Evolutionary conservation across 1,140 invertebrate species (phyloP).

Genomic region (Megalopta genalis): DNA sequence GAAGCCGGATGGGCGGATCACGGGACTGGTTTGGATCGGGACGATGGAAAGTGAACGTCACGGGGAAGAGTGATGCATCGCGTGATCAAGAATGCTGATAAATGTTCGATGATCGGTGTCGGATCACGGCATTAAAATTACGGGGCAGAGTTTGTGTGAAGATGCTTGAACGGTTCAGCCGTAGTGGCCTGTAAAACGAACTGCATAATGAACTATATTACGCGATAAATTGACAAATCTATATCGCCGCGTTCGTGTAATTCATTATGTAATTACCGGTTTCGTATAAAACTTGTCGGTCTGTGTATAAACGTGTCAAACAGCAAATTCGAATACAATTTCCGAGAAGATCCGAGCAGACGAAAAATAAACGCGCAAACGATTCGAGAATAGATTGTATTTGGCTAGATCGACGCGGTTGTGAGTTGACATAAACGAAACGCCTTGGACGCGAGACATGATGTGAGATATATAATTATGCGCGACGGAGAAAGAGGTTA

Average conservation of each 20-base stretch:
- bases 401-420: too few species aligned
- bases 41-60: constrained; percentile 34
- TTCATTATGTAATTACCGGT: too few species aligned
- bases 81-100: neutral
- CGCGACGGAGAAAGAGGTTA: neutral
- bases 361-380: too few species aligned
- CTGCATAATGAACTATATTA: neutral
- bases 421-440: too few species aligned
- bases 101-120: neutral
- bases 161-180: neutral
- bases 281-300: too few species aligned
- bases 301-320: too few species aligned
- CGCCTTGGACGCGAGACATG: too few species aligned
- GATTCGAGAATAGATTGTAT: too few species aligned
- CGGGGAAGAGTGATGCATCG: constrained; percentile 1
- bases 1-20: neutral
- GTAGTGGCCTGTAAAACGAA: neutral
- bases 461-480: neutral
- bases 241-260: too few species aligned
- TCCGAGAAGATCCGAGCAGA: neutral
- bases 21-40: neutral
- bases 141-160: neutral
- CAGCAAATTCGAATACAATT: neutral
- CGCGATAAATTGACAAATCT: neutral
- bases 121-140: neutral